Evolutionary conservation across 2,888 invertebrate species (phyloP).

Genomic region (Xylophagus ater): DNA sequence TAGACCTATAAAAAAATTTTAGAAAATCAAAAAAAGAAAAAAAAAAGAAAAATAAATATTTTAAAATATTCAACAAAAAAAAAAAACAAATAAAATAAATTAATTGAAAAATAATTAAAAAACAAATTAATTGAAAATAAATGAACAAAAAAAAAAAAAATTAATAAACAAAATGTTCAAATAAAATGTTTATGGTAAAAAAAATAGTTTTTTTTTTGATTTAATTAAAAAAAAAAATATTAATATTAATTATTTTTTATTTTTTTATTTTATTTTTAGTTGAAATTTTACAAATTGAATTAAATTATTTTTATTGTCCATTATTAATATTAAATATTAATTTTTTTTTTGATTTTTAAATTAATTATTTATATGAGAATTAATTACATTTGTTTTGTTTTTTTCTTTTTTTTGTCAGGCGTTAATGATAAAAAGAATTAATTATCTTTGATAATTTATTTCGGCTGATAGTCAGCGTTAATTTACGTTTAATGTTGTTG

Average conservation of each 20-base stretch:
- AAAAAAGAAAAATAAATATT: background rate
- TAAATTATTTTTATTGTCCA: background rate
- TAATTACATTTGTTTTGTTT: too few relatives aligned
- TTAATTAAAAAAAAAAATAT: too few relatives aligned
- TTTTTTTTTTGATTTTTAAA: conserved; percentile 4
- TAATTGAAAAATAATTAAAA: conserved; percentile 12
- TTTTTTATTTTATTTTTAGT: background rate
- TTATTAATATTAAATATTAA: background rate
- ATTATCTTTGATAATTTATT: too few relatives aligned
- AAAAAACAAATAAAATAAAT: conserved; percentile 13
- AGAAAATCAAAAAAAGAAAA: too few relatives aligned
- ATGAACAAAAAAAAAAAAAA: conserved; percentile 9
- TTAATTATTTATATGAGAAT: too few relatives aligned
- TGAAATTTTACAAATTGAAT: too few relatives aligned
- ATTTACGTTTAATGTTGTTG: too few relatives aligned
- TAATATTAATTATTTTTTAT: background rate
- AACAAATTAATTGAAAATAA: conserved; percentile 8
- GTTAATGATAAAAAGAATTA: too few relatives aligned
- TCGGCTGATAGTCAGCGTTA: too few relatives aligned
- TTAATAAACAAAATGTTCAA: conserved; percentile 1
- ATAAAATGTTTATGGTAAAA: too few relatives aligned
- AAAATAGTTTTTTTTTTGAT: too few relatives aligned
- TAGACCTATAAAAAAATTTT: conserved; percentile 65
- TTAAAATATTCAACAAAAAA: conserved; percentile 17
- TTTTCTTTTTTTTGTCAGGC: conserved; percentile 5